Evolutionary conservation across 1,140 invertebrate species (phyloP), one percentile per base, ranked within the genome.

Genomic region (Gryllus bimaculatus): DNA sequence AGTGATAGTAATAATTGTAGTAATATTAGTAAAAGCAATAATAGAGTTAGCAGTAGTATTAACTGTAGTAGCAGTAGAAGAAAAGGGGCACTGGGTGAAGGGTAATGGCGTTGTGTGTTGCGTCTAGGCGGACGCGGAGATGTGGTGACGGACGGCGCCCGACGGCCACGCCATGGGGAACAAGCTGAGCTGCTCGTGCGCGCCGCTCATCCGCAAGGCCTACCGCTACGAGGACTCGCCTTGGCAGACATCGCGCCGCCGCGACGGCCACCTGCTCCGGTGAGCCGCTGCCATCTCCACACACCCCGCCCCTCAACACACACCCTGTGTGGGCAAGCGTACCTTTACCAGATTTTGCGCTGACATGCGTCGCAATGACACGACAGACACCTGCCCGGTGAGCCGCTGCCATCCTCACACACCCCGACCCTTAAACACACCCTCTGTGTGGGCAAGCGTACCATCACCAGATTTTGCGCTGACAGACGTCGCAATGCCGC

Each of bases 161-260:
- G 88, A 84, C 87, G 86, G 84, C 15, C 20, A 74, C 47, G 80
- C 74, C 49, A 98, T 98, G 96, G 96, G 96, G 87, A 97, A 97
- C 89, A 97, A 97, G 89, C 88, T 98, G 84, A 95, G 94, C 85
- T 96, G 95, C 89, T 96, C 94, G 83, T 98, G 96, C 88, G 96
- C 95, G 83, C 96, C 96, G 80, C 89, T 98, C 83, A 93, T 96
- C 85, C 92, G 95, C 88, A 97, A 96, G 89, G 94, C 93, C 83
- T 97, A 97, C 89, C 92, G 95, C 85, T 95, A 96, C 86, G 96
- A 97, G 86, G 95, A 97, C 87, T 93, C 95, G 83, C 95, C 96
- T 85, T 95, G 94, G 93, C 94, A 95, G 86, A 92, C 92, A 81
- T 93, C 93, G 80, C 90, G 94, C 83, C 90, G 94, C 83, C 89